Conservation (phyloP, 2,113 vertebrate species). For the Meriones unguiculatus region DNA sequence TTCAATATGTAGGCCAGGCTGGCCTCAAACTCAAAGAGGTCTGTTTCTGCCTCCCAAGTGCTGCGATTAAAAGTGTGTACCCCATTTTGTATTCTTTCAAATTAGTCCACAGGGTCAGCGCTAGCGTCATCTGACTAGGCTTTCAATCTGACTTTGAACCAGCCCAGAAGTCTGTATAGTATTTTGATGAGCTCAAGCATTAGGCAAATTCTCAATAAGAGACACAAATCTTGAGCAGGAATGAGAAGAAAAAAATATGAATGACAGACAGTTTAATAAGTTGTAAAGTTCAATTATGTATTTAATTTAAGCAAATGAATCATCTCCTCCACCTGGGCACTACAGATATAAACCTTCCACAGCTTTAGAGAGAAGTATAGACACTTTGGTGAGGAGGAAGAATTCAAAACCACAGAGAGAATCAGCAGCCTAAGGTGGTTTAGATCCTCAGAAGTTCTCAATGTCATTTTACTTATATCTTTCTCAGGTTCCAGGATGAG, state of each 20-base stretch:
- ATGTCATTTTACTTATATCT: conserved; percentile 88
- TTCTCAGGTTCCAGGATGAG: conserved; percentile 91
- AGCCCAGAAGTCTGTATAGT: conserved; percentile 9
- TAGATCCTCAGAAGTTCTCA: conserved; percentile 82
- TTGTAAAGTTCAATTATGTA: conserved; percentile 78
- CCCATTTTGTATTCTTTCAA: background rate
- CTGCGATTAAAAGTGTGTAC: background rate
- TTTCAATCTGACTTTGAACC: background rate
- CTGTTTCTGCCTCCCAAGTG: background rate
- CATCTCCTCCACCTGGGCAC: conserved; percentile 68
- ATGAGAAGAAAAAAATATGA: conserved; percentile 55
- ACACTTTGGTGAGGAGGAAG: conserved; percentile 41
- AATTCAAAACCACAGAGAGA: conserved; percentile 17
- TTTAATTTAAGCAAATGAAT: conserved; percentile 82
- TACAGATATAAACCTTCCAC: conserved; percentile 49
- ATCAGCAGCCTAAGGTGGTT: conserved; percentile 9
- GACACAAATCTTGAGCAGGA: conserved; percentile 51
- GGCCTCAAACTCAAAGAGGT: background rate
- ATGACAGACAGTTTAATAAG: conserved; percentile 48
- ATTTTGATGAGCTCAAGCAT: conserved; percentile 6
- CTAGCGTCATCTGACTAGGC: background rate
- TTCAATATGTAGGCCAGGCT: background rate
- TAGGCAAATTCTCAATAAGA: conserved; percentile 36
- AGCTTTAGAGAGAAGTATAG: conserved; percentile 38
- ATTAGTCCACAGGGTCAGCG: no score